These are phyloP conservation scores for Erythrocercus mccallii DNA, from an alignment of 2,113 vertebrate species.

Conservation along the genomic window DNA sequence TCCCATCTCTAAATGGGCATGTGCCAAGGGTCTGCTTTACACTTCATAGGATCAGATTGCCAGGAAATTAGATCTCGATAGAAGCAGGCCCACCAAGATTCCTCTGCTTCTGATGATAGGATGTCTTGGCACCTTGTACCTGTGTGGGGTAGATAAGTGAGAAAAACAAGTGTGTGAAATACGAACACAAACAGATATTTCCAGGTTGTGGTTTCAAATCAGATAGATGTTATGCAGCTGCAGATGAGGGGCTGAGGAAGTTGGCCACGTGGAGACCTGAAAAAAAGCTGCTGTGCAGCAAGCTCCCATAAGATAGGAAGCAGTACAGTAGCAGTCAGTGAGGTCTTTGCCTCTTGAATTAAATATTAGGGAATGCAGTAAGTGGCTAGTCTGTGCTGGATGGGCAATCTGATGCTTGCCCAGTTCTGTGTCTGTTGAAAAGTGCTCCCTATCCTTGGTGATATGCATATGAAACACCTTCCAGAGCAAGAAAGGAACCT, in stretches of 20 bases:
- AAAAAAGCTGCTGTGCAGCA: neutral
- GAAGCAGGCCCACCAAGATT: neutral
- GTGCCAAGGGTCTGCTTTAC: neutral
- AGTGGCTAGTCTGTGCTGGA: neutral
- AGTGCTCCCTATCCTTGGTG: neutral
- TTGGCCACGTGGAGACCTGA: neutral
- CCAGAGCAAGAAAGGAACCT: neutral
- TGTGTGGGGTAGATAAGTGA: neutral
- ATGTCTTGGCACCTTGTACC: neutral
- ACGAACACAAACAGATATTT: neutral
- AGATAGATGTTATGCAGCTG: neutral
- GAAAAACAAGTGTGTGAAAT: neutral
- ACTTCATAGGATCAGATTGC: neutral
- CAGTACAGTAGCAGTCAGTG: neutral
- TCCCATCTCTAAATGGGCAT: neutral
- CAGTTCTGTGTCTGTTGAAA: neutral
- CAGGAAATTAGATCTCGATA: neutral
- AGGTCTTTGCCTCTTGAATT: neutral
- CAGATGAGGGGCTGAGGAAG: neutral
- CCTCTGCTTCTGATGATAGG: neutral
- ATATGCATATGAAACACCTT: neutral
- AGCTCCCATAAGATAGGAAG: neutral
- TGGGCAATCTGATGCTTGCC: neutral
- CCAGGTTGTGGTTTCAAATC: neutral
- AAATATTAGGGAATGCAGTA: neutral